Evolutionary conservation across 2,888 invertebrate species (phyloP).

Genomic region (Chrysomela aeneicollis): DNA sequence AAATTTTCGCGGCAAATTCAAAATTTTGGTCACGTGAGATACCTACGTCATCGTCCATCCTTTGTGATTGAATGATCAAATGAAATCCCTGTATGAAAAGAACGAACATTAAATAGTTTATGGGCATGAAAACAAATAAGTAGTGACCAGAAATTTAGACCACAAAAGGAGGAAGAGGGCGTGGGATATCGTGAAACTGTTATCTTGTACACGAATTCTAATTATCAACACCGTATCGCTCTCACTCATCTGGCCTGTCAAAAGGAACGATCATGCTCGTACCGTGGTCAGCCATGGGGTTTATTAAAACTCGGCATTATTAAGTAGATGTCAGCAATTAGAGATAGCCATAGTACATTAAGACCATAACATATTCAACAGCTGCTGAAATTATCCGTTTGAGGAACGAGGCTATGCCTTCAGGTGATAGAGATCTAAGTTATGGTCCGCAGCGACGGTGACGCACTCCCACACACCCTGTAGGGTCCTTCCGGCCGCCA

Average conservation of each 20-base stretch:
- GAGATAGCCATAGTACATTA: conserved; percentile 51
- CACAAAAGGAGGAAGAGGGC: conserved; percentile 27
- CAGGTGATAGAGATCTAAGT: conserved; percentile 59
- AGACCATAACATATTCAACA: conserved; percentile 58
- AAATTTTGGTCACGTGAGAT: no score
- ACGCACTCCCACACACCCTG: conserved; percentile 60
- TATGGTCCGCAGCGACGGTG: conserved; percentile 58
- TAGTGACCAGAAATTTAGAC: conserved; percentile 26
- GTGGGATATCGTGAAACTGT: conserved; percentile 19
- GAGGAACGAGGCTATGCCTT: conserved; percentile 58
- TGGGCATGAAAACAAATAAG: background rate
- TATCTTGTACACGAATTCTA: conserved; percentile 26
- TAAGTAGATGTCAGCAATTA: conserved; percentile 57
- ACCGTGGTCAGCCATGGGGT: conserved; percentile 36
- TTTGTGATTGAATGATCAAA: no score
- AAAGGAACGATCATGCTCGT: conserved; percentile 54
- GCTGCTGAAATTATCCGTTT: conserved; percentile 59
- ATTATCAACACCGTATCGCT: conserved; percentile 35
- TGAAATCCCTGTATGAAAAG: no score
- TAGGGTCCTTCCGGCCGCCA: conserved; percentile 57
- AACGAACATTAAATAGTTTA: no score
- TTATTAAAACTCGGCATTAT: conserved; percentile 54
- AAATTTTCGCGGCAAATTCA: no score
- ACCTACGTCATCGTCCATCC: no score
- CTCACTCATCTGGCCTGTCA: conserved; percentile 51